A percentile compares a stretch with the other conserved stretches of the same genome.
Evolutionary conservation across 2,113 vertebrate genomes (phyloP).

Genomic region (Narcine bancroftii): DNA sequence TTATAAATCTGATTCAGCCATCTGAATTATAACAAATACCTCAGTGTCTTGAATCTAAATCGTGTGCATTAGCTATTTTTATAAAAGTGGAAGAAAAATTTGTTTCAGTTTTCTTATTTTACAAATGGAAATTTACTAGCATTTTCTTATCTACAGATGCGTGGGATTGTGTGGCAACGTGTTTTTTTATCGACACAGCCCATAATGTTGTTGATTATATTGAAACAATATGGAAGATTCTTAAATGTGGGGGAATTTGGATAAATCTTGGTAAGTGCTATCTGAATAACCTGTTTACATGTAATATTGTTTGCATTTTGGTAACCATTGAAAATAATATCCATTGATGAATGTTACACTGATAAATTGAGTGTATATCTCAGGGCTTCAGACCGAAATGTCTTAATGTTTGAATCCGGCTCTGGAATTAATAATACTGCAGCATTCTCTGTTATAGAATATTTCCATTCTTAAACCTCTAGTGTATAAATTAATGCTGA

Average conservation of each 20-base stretch:
- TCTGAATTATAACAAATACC: background rate
- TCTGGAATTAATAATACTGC: background rate
- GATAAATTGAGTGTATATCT: background rate
- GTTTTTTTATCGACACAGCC: slow-evolving; percentile 97
- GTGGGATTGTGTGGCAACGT: slow-evolving; percentile 95
- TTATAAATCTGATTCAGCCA: background rate
- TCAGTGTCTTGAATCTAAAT: background rate
- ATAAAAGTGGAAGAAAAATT: background rate
- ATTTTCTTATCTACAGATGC: slow-evolving; percentile 60
- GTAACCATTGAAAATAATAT: background rate
- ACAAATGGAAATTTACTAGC: background rate
- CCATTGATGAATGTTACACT: background rate
- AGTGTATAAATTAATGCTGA: background rate
- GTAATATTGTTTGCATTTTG: background rate
- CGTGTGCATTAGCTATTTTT: background rate
- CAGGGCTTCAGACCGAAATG: background rate
- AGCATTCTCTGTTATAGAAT: background rate
- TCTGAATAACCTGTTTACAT: background rate
- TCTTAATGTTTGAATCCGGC: background rate
- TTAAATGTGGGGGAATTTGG: slow-evolving; percentile 95
- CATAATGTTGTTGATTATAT: slow-evolving; percentile 96
- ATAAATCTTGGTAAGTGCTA: slow-evolving; percentile 84
- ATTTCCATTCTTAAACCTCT: slow-evolving; percentile 7
- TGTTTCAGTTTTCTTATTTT: background rate
- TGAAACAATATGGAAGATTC: slow-evolving; percentile 97